These are phyloP conservation scores for Lepus timidus DNA, from an alignment of 2,113 vertebrate genomes.

Conservation along the genomic window DNA sequence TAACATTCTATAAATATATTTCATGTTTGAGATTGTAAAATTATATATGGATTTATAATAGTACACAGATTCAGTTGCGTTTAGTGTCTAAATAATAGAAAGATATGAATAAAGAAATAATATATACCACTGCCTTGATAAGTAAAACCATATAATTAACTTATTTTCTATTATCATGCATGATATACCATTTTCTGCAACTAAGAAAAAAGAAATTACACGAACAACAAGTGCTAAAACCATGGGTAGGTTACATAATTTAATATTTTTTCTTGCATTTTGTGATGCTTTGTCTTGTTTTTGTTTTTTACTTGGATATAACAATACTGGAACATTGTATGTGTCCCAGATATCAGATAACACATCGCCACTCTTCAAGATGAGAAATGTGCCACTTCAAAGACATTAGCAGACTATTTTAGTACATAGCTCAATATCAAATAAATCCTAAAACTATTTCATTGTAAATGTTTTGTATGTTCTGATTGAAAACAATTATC, in stretches of 20 bases:
- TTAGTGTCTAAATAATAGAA: neutral
- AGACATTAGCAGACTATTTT: neutral
- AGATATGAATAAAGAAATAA: neutral
- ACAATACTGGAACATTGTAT: neutral
- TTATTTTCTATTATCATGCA: neutral
- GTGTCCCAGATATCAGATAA: neutral
- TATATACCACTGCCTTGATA: neutral
- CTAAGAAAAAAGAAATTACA: neutral
- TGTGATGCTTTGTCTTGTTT: neutral
- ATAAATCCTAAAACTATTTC: neutral
- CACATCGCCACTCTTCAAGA: neutral
- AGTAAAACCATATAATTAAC: neutral
- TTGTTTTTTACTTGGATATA: neutral
- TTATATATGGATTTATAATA: neutral
- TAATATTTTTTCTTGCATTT: neutral
- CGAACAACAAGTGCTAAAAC: neutral
- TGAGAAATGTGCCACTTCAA: neutral
- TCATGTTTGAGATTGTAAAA: neutral
- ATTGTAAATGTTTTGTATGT: neutral
- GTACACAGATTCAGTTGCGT: neutral
- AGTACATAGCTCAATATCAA: neutral
- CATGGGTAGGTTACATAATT: neutral
- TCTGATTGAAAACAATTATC: neutral
- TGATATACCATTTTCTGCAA: neutral
- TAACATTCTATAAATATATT: neutral